Conservation (phyloP, 2,888 invertebrate species). For the Molorchus minor region DNA sequence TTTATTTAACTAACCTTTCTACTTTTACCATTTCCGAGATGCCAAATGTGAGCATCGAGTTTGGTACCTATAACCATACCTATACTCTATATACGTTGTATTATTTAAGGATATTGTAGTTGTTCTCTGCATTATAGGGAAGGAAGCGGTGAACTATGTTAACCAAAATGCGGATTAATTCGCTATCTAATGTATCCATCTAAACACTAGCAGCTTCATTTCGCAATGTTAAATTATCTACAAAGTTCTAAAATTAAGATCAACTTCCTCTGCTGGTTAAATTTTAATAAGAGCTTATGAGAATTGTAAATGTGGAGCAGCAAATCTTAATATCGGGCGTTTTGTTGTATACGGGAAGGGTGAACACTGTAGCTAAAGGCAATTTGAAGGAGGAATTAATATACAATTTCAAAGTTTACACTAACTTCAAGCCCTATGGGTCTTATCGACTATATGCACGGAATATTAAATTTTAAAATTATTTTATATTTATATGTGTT, state of each 20-base stretch:
- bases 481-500: conserved; percentile 21
- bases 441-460: conserved; percentile 27
- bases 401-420: conserved; percentile 44
- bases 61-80: too few species aligned
- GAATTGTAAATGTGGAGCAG: conserved; percentile 31
- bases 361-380: conserved; percentile 34
- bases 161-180: too few species aligned
- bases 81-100: too few species aligned
- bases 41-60: too few species aligned
- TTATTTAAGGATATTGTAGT: too few species aligned
- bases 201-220: conserved; percentile 5
- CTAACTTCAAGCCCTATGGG: conserved; percentile 33
- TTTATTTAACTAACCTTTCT: too few species aligned
- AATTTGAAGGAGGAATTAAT: conserved; percentile 41
- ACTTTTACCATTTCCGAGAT: too few species aligned
- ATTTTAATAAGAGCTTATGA: conserved; percentile 31
- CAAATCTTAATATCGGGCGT: conserved; percentile 40
- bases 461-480: conserved; percentile 23
- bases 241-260: conserved; percentile 24
- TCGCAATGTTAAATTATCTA: conserved; percentile 19
- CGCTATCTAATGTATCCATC: too few species aligned
- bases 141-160: too few species aligned
- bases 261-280: conserved; percentile 26
- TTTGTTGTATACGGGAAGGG: conserved; percentile 37
- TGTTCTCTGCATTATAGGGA: too few species aligned